These are phyloP conservation scores for Zeuzera pyrina DNA, from an alignment of 2,888 invertebrate species.

Conservation along the genomic window DNA sequence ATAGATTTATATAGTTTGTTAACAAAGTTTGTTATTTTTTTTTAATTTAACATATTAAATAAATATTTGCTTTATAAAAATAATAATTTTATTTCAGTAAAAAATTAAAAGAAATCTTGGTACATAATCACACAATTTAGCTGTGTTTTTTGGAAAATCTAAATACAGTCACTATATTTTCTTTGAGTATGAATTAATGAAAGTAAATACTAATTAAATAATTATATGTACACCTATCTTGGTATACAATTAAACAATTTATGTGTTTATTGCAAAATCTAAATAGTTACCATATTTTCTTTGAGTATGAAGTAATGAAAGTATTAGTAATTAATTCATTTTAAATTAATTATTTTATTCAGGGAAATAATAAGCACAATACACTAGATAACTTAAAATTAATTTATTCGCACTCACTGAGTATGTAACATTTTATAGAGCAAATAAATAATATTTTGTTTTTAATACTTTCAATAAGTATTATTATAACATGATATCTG, in stretches of 20 bases:
- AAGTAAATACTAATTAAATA: too few relatives aligned
- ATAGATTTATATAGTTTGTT: constrained; percentile 62
- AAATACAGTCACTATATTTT: too few relatives aligned
- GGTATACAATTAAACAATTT: constrained; percentile 8
- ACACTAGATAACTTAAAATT: constrained; percentile 32
- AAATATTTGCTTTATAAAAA: neutral
- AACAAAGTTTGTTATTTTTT: constrained; percentile 66
- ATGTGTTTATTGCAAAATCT: too few relatives aligned
- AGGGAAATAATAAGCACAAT: too few relatives aligned
- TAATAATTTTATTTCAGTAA: neutral
- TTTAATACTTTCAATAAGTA: too few relatives aligned
- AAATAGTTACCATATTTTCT: too few relatives aligned
- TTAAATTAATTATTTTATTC: constrained; percentile 4
- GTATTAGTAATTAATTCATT: too few relatives aligned
- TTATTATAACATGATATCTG: too few relatives aligned
- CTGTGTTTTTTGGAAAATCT: too few relatives aligned
- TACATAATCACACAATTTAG: constrained; percentile 7
- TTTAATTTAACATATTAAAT: constrained; percentile 16
- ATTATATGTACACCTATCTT: too few relatives aligned
- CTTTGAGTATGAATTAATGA: too few relatives aligned
- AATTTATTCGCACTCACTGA: constrained; percentile 55
- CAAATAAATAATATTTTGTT: constrained; percentile 48
- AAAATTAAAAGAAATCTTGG: constrained; percentile 11
- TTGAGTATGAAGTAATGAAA: too few relatives aligned
- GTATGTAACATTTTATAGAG: constrained; percentile 53